These are phyloP conservation scores for Neoarius graeffei DNA, from an alignment of 2,113 vertebrate species.

Conservation along the genomic window DNA sequence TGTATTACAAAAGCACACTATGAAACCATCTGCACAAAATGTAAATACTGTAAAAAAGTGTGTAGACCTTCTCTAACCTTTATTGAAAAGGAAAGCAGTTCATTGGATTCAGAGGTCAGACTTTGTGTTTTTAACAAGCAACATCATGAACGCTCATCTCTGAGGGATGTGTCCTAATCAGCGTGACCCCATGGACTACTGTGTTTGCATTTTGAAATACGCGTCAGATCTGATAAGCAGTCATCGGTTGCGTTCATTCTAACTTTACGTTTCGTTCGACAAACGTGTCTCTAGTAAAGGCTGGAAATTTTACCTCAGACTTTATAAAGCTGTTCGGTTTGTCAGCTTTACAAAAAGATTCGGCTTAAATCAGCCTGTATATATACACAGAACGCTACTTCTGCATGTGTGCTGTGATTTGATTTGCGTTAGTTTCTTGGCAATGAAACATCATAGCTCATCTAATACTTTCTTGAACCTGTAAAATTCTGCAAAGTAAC, in stretches of 20 bases:
- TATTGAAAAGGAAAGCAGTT: neutral
- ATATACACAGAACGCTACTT: neutral
- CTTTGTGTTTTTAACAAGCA: neutral
- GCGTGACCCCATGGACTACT: neutral
- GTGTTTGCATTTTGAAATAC: neutral
- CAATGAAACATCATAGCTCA: neutral
- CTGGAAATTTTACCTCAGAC: neutral
- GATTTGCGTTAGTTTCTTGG: neutral
- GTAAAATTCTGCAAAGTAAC: neutral
- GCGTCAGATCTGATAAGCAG: neutral
- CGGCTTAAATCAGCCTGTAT: neutral
- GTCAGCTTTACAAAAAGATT: neutral
- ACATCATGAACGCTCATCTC: neutral
- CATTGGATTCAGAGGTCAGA: neutral
- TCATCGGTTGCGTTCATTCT: neutral
- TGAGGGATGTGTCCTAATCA: neutral
- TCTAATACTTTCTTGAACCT: neutral
- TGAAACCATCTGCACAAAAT: neutral
- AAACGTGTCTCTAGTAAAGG: neutral
- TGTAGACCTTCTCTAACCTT: neutral
- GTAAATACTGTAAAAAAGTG: slow-evolving; percentile 2
- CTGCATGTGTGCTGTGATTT: neutral
- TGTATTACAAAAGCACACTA: neutral
- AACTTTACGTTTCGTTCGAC: neutral
- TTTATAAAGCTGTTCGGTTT: neutral